These are phyloP conservation scores for Somateria mollissima DNA, from an alignment of 2,797 vertebrate species.

Conservation along the genomic window DNA sequence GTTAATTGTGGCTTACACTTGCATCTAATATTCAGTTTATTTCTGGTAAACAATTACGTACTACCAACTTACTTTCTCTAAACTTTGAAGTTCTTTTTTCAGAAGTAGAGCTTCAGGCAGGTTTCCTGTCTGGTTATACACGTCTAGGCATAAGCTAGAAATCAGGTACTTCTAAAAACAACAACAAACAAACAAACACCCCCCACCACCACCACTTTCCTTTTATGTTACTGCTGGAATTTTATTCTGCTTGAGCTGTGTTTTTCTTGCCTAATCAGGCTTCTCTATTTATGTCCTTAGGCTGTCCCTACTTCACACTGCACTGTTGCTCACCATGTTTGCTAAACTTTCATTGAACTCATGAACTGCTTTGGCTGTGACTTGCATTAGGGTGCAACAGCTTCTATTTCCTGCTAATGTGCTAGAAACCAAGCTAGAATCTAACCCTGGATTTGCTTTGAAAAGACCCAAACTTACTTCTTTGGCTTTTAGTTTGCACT, in stretches of 20 bases:
- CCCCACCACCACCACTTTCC: fast-evolving
- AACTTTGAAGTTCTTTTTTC: background rate
- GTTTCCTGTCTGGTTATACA: background rate
- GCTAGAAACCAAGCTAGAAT: background rate
- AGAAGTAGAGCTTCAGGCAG: background rate
- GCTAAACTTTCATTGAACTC: background rate
- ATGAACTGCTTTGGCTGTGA: background rate
- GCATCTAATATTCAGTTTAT: background rate
- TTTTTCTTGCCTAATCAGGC: background rate
- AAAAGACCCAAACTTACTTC: background rate
- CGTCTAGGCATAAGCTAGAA: background rate
- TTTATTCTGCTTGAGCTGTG: background rate
- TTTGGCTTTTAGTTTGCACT: background rate
- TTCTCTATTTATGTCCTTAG: background rate
- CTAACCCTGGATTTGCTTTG: background rate
- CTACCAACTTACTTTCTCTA: background rate
- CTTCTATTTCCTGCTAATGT: background rate
- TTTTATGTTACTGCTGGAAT: background rate
- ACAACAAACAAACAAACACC: background rate
- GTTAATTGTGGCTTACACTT: background rate
- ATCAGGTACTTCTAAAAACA: background rate
- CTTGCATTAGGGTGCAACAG: background rate
- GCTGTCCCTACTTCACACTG: background rate
- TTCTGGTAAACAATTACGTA: background rate
- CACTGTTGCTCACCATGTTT: background rate